Conservation (phyloP, 2,797 vertebrate genomes). For the Anolis apletophallus region DNA sequence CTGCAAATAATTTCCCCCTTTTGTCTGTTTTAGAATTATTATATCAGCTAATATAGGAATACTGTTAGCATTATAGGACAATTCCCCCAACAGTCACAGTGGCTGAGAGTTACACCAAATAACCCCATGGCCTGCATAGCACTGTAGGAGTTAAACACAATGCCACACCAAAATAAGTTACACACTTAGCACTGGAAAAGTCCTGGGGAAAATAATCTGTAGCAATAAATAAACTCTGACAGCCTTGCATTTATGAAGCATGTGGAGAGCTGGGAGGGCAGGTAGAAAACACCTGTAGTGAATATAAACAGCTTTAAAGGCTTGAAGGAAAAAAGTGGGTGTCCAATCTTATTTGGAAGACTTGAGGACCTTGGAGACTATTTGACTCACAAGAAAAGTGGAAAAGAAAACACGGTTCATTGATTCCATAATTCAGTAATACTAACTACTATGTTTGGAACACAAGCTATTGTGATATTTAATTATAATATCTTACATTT, state of each 20-base stretch:
- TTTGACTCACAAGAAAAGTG: conserved; percentile 26
- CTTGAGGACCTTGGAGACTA: conserved; percentile 16
- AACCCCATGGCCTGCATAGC: neutral
- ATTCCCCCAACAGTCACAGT: neutral
- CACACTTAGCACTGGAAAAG: conserved; percentile 24
- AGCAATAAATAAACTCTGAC: conserved; percentile 56
- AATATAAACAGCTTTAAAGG: conserved; percentile 58
- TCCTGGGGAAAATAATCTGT: conserved; percentile 44
- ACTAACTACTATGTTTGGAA: conserved; percentile 13
- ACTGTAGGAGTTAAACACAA: conserved; percentile 24
- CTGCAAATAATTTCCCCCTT: neutral
- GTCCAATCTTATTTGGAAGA: conserved; percentile 35
- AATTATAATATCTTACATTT: conserved; percentile 19
- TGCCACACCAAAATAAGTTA: neutral
- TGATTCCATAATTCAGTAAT: conserved; percentile 7
- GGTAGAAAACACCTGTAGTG: conserved; percentile 40
- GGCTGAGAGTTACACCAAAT: neutral
- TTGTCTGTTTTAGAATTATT: neutral
- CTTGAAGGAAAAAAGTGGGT: conserved; percentile 42
- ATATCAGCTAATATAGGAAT: neutral
- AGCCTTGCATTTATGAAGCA: conserved; percentile 46
- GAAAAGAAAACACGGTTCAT: conserved; percentile 5
- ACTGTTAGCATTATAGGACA: neutral
- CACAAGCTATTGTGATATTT: neutral
- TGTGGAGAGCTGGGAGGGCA: conserved; percentile 30